phyloP scores from a whole-genome alignment of 53 echinoderm and acorn worm genomes.

The Holothuria scabra region DNA sequence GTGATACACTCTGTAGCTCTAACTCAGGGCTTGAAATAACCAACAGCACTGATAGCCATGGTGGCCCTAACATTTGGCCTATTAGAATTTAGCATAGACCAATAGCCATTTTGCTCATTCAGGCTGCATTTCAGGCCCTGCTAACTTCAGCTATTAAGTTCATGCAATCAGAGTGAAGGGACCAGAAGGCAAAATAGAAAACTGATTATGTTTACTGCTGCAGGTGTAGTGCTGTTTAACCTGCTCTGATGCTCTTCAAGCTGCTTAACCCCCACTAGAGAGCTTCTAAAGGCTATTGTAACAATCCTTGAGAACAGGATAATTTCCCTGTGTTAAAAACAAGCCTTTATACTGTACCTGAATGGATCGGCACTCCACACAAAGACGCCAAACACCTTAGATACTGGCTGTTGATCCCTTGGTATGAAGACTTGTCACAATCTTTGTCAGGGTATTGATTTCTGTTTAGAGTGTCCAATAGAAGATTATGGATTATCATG shows the following conservation, averaged over 20 bases:
- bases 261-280: not conserved
- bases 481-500: slow-evolving; percentile 8
- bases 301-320: not conserved
- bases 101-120: too few relatives aligned
- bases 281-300: not conserved
- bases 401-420: not conserved
- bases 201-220: too few relatives aligned
- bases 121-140: too few relatives aligned
- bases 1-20: too few relatives aligned
- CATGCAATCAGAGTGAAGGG: too few relatives aligned
- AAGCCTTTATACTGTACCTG: slow-evolving; percentile 1
- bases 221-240: too few relatives aligned
- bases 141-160: too few relatives aligned
- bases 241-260: not conserved
- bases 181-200: too few relatives aligned
- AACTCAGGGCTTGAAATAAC: too few relatives aligned
- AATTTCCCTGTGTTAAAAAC: slow-evolving; percentile 22
- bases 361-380: slow-evolving; percentile 21
- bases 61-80: too few relatives aligned
- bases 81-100: too few relatives aligned
- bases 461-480: not conserved
- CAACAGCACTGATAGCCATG: too few relatives aligned
- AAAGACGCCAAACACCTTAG: slow-evolving; percentile 2
- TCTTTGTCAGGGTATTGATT: not conserved
- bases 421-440: not conserved